These are phyloP conservation scores for Carpatolechia fugitivella DNA, from an alignment of 2,888 invertebrate genomes.

Conservation along the genomic window DNA sequence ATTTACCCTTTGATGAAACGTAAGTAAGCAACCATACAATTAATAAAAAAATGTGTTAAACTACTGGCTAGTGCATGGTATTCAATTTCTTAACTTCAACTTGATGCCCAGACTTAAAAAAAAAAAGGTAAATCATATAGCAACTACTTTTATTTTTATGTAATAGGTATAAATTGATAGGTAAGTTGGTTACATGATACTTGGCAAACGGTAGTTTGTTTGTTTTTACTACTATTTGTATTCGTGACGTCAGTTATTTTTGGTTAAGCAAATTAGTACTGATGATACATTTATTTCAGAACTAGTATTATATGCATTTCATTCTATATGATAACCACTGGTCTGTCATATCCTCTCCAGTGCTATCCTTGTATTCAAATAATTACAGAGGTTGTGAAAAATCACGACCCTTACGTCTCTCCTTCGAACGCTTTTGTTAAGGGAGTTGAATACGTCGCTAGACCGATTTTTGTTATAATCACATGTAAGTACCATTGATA, in stretches of 20 bases:
- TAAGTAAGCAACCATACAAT: slow-evolving; percentile 23
- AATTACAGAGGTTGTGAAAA: background rate
- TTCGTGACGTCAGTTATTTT: no score
- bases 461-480: background rate
- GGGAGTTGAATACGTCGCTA: background rate
- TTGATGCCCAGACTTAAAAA: no score
- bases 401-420: background rate
- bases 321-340: background rate
- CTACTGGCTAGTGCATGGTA: no score
- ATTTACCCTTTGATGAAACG: slow-evolving; percentile 47
- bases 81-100: no score
- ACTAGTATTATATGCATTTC: background rate
- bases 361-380: background rate
- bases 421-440: background rate
- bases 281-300: background rate
- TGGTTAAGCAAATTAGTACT: no score
- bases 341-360: background rate
- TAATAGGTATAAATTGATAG: no score
- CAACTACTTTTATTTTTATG: no score
- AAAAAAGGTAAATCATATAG: no score
- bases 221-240: no score
- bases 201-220: no score
- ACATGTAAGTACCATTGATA: background rate
- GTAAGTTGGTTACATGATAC: no score
- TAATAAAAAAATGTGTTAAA: background rate